A percentile compares a stretch with the other conserved stretches of the same genome.
Conservation (phyloP, 2,113 vertebrate genomes). For the Polypterus bichir region DNA sequence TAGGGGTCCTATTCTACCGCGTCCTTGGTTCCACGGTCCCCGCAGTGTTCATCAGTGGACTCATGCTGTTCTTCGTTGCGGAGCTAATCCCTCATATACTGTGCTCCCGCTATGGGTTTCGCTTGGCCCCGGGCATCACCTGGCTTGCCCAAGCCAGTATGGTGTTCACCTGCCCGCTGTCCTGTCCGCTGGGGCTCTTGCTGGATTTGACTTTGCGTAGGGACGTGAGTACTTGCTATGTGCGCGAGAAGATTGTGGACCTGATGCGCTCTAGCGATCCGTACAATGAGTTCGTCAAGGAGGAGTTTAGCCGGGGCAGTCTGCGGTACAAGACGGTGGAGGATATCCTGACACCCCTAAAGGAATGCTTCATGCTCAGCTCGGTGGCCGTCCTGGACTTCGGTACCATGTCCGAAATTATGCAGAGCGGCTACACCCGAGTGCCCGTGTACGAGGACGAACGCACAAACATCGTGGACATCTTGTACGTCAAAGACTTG, state of each 20-base stretch:
- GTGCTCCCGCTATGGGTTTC: constrained; percentile 65
- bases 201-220: constrained; percentile 55
- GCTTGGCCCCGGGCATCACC: constrained; percentile 56
- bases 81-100: constrained; percentile 69
- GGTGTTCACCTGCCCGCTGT: constrained; percentile 63
- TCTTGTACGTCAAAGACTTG: constrained; percentile 76
- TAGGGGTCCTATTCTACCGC: constrained; percentile 59
- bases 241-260: constrained; percentile 67
- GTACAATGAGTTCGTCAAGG: constrained; percentile 74
- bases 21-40: constrained; percentile 45
- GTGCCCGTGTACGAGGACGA: constrained; percentile 84
- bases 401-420: constrained; percentile 74
- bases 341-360: constrained; percentile 74
- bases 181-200: constrained; percentile 65
- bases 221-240: constrained; percentile 53
- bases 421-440: constrained; percentile 83
- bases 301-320: constrained; percentile 68
- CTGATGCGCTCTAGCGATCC: constrained; percentile 72
- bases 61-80: constrained; percentile 58
- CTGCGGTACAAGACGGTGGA: constrained; percentile 73
- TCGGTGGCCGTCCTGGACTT: constrained; percentile 66
- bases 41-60: constrained; percentile 55
- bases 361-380: constrained; percentile 81
- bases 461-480: constrained; percentile 78
- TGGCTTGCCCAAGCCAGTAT: constrained; percentile 69